Evolutionary conservation across 2,888 invertebrate genomes (phyloP).

Genomic region (Apamea monoglypha): DNA sequence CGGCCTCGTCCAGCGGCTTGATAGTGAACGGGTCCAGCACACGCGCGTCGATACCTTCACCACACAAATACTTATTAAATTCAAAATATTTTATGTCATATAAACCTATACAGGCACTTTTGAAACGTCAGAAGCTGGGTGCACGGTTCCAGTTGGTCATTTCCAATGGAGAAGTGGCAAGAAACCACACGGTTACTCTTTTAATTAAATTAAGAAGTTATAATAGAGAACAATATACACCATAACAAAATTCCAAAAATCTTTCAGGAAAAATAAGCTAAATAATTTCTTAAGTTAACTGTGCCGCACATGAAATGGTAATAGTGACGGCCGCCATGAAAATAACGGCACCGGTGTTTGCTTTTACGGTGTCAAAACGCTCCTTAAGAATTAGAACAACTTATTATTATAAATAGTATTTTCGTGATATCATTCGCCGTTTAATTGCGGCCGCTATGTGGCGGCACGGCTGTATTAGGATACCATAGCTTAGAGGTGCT

Average conservation of each 20-base stretch:
- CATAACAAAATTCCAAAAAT: not conserved
- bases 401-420: not conserved
- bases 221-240: not conserved
- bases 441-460: not conserved
- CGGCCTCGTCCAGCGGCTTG: conserved; percentile 97
- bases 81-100: not conserved
- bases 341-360: not conserved
- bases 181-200: not conserved
- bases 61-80: not conserved
- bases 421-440: not conserved
- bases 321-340: not conserved
- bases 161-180: not conserved
- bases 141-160: not conserved
- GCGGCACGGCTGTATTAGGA: too few species aligned
- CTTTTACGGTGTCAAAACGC: not conserved
- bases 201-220: not conserved
- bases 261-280: not conserved
- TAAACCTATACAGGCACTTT: not conserved
- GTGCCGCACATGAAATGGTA: not conserved
- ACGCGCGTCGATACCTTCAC: conserved; percentile 91
- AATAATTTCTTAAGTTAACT: not conserved
- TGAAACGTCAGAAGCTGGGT: not conserved
- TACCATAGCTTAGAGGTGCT: too few species aligned
- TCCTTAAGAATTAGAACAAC: not conserved
- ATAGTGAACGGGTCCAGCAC: conserved; percentile 99